Conservation (phyloP, 2,797 vertebrate genomes). For the Smutsia gigantea region DNA sequence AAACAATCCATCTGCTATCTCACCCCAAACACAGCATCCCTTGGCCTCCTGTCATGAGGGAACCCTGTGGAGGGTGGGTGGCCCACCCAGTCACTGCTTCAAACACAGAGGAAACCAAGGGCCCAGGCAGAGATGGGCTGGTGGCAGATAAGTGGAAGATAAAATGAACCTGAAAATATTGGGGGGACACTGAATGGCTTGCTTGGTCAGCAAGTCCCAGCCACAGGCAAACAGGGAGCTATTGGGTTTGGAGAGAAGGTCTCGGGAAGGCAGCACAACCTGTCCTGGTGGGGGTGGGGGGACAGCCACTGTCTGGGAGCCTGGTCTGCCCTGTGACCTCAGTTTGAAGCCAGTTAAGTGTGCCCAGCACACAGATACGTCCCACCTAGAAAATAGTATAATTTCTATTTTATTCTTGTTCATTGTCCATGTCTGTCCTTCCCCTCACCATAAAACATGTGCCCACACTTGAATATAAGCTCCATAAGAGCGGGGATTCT, state of each 20-base stretch:
- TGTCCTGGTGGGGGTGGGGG: neutral
- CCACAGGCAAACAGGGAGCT: slow-evolving; percentile 17
- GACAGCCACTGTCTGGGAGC: neutral
- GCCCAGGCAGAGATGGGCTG: slow-evolving; percentile 48
- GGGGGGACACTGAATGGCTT: neutral
- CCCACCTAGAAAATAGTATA: neutral
- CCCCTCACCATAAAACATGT: neutral
- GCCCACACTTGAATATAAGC: neutral
- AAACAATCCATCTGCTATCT: slow-evolving; percentile 65
- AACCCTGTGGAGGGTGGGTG: neutral
- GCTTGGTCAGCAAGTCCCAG: slow-evolving; percentile 35
- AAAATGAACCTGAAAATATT: slow-evolving; percentile 75
- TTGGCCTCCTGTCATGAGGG: neutral
- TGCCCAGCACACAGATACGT: no score
- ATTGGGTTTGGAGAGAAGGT: neutral
- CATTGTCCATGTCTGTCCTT: neutral
- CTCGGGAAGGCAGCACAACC: neutral
- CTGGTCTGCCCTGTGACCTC: neutral
- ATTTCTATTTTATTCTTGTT: neutral
- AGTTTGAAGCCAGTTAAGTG: neutral
- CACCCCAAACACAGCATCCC: slow-evolving; percentile 45
- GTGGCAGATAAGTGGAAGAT: slow-evolving; percentile 66
- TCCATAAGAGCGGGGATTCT: neutral
- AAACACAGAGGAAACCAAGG: slow-evolving; percentile 8
- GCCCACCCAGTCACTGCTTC: neutral